Conservation (phyloP, 2,797 vertebrate species). For the Hydrocynus forskahlii region DNA sequence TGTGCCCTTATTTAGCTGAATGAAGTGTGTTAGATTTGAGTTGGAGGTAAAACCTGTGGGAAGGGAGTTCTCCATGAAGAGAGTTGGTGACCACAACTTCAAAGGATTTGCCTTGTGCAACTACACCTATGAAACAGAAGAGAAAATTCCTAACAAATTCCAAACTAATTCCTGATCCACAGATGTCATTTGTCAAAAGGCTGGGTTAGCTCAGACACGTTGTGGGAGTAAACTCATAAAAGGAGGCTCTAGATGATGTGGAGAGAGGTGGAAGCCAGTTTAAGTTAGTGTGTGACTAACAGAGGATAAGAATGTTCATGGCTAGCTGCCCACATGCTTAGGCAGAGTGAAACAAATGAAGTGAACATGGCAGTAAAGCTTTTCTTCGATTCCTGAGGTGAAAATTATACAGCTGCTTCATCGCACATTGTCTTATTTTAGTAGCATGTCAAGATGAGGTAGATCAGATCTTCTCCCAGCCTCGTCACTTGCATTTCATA, state of each 20-base stretch:
- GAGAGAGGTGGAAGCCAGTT: neutral
- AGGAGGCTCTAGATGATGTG: neutral
- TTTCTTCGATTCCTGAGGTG: neutral
- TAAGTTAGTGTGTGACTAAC: neutral
- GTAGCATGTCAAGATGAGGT: slow-evolving; percentile 17
- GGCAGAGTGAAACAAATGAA: slow-evolving; percentile 6
- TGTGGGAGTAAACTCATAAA: neutral
- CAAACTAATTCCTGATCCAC: neutral
- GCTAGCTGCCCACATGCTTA: neutral
- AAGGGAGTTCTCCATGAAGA: no score
- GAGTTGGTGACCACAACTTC: no score
- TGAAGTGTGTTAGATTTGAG: no score
- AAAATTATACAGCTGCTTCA: slow-evolving; percentile 46
- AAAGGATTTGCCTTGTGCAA: neutral
- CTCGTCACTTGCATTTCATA: neutral
- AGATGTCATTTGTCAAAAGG: neutral
- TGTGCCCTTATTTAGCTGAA: no score
- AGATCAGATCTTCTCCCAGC: neutral
- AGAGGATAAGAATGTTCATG: neutral
- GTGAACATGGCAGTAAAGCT: neutral
- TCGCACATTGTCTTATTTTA: slow-evolving; percentile 32
- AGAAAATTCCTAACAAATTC: neutral
- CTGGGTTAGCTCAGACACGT: neutral
- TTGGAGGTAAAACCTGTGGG: no score
- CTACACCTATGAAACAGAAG: neutral